Base-by-base conservation (phyloP, 2,113 vertebrate genomes). In the Limanda limanda region DNA sequence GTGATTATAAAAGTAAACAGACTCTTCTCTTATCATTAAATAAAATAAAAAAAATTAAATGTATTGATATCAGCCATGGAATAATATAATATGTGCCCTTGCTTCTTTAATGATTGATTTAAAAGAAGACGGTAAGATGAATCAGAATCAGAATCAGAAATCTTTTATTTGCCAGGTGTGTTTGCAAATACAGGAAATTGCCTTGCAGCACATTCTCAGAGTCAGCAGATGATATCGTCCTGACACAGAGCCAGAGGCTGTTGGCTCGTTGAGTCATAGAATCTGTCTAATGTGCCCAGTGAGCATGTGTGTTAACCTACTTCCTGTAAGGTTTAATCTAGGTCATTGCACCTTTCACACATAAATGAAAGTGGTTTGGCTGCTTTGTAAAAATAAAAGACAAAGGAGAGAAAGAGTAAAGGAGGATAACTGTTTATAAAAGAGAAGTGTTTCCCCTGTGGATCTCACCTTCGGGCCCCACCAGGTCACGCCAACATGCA, bases 401-500 rank as follows among this genome's bases (percentile, higher is more conserved):
- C 21, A 3, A 35, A 20, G 13, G 58, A 35, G 24, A 0, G 21
- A 35, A 56, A 42, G 7, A 6, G 20, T 15, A 21, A 69, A 65
- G 14, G 65, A 54, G 0, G 0, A 66, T n/a, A 20, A 72, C 15
- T 48, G 55, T 35, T 31, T 3, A 3, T 31, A 24, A 51, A 48
- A 4, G 3, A 54, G 21, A 51, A 0, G 66, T 45, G 0, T 66
- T 42, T 74, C 31, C 4, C 17, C 3, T 8, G 8, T 15, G 14
- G 4, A 8, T 65, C 58, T 80, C 94, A 98, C 98, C 97, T 98
- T 97, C 23, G 97, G 95, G 0, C 97, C 95, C 98, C 98, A 99
- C 98, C 97, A 99, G 76, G 98, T 97, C 91, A 99, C 95, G 52
- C 97, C 97, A 64, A 99, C 92, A 13, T 99, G 97, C 86, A 99